phyloP scores from a whole-genome alignment of 2,113 vertebrate species.

The Phasianus colchicus region DNA sequence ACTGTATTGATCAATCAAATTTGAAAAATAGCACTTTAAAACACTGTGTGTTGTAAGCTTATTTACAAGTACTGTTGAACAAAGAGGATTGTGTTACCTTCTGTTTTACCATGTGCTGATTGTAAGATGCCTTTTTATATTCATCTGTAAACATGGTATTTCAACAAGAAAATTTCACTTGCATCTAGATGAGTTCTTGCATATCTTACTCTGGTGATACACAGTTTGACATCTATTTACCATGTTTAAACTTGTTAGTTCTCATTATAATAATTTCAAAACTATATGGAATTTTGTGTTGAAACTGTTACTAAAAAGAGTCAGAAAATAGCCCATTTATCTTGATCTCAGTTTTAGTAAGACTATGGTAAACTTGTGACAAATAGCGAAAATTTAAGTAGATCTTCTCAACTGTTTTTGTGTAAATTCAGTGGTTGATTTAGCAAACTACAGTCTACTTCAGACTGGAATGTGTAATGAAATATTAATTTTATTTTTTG shows the following conservation, averaged over 20 bases:
- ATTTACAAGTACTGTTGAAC: not conserved
- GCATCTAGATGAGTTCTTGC: not conserved
- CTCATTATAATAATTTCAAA: not conserved
- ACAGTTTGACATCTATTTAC: not conserved
- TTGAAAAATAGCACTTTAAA: not conserved
- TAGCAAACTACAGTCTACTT: not conserved
- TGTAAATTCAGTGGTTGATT: not conserved
- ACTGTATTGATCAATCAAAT: not conserved
- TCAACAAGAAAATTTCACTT: not conserved
- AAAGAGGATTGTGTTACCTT: not conserved
- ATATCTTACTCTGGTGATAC: accelerated
- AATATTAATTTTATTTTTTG: not conserved
- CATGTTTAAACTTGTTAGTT: not conserved
- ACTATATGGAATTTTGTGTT: not conserved
- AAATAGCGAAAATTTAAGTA: not conserved
- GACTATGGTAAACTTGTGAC: not conserved
- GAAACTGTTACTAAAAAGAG: not conserved
- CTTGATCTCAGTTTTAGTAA: slow-evolving; percentile 17
- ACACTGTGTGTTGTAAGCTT: not conserved
- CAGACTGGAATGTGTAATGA: not conserved
- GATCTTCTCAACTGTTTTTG: not conserved
- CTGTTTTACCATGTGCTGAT: not conserved
- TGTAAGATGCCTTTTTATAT: not conserved
- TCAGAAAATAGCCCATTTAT: not conserved
- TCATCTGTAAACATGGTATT: not conserved